Conservation (phyloP, 2,888 invertebrate genomes). For the Nephrotoma appendiculata region DNA sequence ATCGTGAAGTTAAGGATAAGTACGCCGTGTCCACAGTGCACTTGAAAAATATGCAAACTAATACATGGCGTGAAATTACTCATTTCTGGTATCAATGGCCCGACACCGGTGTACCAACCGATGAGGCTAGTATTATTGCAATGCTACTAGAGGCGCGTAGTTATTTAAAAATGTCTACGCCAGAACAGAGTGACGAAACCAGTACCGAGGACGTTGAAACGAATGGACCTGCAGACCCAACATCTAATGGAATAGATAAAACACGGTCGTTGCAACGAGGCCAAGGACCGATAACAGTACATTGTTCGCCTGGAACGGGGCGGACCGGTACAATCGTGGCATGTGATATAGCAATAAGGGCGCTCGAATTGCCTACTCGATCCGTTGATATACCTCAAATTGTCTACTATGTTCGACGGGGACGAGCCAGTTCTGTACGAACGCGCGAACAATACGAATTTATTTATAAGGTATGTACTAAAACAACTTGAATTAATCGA, state of each 20-base stretch:
- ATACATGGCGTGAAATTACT: slow-evolving; percentile 73
- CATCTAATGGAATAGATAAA: slow-evolving; percentile 14
- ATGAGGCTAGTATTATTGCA: slow-evolving; percentile 70
- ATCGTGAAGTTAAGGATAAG: slow-evolving; percentile 78
- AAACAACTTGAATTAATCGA: neutral
- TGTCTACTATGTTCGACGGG: slow-evolving; percentile 69
- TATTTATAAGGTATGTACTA: slow-evolving; percentile 64
- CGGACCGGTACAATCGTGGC: slow-evolving; percentile 76
- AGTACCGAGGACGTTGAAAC: slow-evolving; percentile 12
- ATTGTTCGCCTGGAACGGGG: slow-evolving; percentile 84
- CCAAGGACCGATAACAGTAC: slow-evolving; percentile 54
- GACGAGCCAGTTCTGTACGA: slow-evolving; percentile 78
- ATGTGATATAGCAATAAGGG: slow-evolving; percentile 74
- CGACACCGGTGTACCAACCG: slow-evolving; percentile 63
- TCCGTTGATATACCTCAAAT: slow-evolving; percentile 75
- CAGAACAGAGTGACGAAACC: slow-evolving; percentile 26
- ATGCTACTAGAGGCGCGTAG: slow-evolving; percentile 72
- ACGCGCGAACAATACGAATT: slow-evolving; percentile 86
- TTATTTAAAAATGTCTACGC: slow-evolving; percentile 26
- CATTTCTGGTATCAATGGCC: slow-evolving; percentile 96
- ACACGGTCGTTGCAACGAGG: slow-evolving; percentile 16
- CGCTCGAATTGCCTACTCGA: slow-evolving; percentile 60
- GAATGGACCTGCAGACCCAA: slow-evolving; percentile 7
- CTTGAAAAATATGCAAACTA: slow-evolving; percentile 66
- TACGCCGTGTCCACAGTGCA: slow-evolving; percentile 78